phyloP scores from a whole-genome alignment of 1,140 invertebrate species.

The Bombus haemorrhoidalis region DNA sequence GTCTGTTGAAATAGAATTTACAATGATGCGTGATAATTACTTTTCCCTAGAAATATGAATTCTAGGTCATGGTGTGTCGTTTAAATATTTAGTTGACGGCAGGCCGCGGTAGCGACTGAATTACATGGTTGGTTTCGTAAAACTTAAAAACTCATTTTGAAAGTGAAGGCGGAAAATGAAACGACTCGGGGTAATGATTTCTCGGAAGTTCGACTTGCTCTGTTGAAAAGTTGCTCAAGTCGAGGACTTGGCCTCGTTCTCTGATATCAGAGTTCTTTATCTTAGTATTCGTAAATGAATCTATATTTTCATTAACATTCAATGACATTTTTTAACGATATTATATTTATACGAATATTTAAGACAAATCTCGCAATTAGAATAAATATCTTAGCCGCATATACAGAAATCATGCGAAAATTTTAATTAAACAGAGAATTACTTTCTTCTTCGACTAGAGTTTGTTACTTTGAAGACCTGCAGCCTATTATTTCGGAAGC shows the following conservation, averaged over 20 bases:
- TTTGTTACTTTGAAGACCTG: too few species aligned
- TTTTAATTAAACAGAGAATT: too few species aligned
- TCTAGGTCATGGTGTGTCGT: not conserved
- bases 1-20: not conserved
- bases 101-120: not conserved
- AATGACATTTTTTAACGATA: too few species aligned
- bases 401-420: too few species aligned
- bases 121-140: not conserved
- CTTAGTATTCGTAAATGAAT: not conserved
- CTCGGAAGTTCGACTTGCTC: slow-evolving; percentile 1
- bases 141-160: slow-evolving; percentile 29
- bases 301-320: not conserved
- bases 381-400: not conserved
- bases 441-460: too few species aligned
- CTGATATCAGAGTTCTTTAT: not conserved
- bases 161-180: slow-evolving; percentile 13
- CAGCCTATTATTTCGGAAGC: not conserved
- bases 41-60: not conserved
- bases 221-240: not conserved
- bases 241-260: not conserved
- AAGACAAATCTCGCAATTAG: too few species aligned
- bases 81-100: not conserved
- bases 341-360: too few species aligned
- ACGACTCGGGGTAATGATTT: not conserved
- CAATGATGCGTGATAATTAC: not conserved